Base-by-base conservation (phyloP, 2,113 vertebrate species). In the Tachysurus vachellii region DNA sequence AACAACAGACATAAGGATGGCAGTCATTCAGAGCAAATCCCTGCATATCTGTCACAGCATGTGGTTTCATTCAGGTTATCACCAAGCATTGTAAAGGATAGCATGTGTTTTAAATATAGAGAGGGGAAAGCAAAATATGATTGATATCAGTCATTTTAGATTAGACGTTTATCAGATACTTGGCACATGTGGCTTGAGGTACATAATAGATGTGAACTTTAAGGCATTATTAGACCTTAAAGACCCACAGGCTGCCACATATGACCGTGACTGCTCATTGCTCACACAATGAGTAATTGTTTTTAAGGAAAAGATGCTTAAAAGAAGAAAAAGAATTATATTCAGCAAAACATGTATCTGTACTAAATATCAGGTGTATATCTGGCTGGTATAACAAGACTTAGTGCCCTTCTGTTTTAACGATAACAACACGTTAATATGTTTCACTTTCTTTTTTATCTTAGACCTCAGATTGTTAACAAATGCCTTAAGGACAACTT, bases 1-100 rank as follows among this genome's bases (percentile, higher is more conserved):
- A 68, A 36, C 75, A 47, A 61, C 54, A 79, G 17, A 47, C 77
- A 75, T 31, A 19, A n/a, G 57, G n/a, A 31, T 14, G 31, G 62
- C 23, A 75, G 36, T 79, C 54, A 76, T 54, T 54, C 23, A 50
- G 21, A 84, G 73, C 47, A 59, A 71, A 2, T 88, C 83, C 56
- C 26, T 76, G 36, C 36, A 2, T 36, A 36, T 42, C 53, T 42
- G 19, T 21, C 8, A 14, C 21, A 44, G 56, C 88, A 87, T 88
- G 85, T 90, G 90, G 83, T 89, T 89, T 76, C 53, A 86, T 75
- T 91, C 81, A 92, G 85, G 81, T 36, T 84, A 86, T 87, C 64
- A 71, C 66, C 47, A 81, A 75, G 86, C 31, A 75, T 64, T 73
- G 54, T 83, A 54, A 80, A 61, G 83, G 82, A 89, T 86, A 83